Evolutionary conservation across 2,888 invertebrate species (phyloP).

Genomic region (Brenthis ino): DNA sequence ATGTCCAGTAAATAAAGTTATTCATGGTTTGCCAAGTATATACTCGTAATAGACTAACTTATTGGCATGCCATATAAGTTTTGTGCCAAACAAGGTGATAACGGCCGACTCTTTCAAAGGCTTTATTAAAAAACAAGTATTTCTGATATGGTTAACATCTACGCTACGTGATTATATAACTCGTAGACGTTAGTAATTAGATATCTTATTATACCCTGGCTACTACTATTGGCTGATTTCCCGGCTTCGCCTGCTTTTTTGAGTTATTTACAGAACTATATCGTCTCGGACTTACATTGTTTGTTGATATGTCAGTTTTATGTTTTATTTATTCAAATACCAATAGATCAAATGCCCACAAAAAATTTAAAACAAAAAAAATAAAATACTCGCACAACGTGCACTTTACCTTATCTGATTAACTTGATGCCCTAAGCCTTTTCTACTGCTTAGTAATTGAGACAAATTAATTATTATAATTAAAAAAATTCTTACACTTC

Average conservation of each 20-base stretch:
- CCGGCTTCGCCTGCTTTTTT: not conserved
- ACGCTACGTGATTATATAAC: constrained; percentile 29
- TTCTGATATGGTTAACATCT: constrained; percentile 35
- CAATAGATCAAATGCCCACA: no score
- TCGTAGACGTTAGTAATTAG: not conserved
- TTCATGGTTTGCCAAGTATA: constrained; percentile 40
- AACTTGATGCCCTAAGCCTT: no score
- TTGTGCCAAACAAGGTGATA: constrained; percentile 56
- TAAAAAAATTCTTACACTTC: no score
- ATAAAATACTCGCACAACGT: no score
- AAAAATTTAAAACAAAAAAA: no score
- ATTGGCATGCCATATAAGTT: constrained; percentile 44
- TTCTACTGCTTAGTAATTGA: no score
- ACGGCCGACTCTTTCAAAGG: constrained; percentile 54
- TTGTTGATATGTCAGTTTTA: no score
- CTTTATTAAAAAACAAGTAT: constrained; percentile 63
- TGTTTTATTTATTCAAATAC: no score
- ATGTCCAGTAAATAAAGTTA: constrained; percentile 24
- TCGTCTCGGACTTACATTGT: no score
- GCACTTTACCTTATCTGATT: no score
- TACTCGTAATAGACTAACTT: constrained; percentile 39
- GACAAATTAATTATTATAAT: no score
- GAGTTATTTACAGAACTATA: not conserved
- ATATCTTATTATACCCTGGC: not conserved
- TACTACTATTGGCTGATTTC: no score